phyloP scores from a whole-genome alignment of 2,113 vertebrate genomes.

The Egretta garzetta region DNA sequence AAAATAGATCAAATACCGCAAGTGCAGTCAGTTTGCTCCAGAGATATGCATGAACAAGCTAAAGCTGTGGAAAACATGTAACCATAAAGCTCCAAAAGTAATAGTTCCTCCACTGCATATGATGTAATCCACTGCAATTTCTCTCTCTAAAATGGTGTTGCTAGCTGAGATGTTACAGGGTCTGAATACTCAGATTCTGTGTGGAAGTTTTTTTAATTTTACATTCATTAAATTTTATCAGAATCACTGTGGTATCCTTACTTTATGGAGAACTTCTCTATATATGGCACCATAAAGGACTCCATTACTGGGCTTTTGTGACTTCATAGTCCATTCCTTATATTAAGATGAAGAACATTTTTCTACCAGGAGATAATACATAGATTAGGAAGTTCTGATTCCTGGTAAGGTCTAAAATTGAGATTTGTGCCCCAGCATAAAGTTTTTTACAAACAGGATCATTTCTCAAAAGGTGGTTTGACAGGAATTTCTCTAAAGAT shows the following conservation, averaged over 20 bases:
- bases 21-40: background rate
- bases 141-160: background rate
- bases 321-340: background rate
- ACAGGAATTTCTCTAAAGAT: background rate
- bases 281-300: background rate
- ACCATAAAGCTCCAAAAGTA: background rate
- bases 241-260: background rate
- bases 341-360: background rate
- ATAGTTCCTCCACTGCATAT: background rate
- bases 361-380: background rate
- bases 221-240: background rate
- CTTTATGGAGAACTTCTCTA: background rate
- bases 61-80: background rate
- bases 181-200: background rate
- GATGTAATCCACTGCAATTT: background rate
- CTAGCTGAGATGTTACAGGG: background rate
- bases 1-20: slow-evolving; percentile 12
- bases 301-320: background rate
- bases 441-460: background rate
- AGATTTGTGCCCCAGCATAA: background rate
- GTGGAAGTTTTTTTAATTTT: background rate
- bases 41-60: background rate
- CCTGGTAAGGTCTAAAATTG: background rate
- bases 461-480: background rate
- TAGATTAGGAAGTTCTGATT: background rate